Conservation (phyloP, 2,888 invertebrate genomes). For the Drosophila ustulata region DNA sequence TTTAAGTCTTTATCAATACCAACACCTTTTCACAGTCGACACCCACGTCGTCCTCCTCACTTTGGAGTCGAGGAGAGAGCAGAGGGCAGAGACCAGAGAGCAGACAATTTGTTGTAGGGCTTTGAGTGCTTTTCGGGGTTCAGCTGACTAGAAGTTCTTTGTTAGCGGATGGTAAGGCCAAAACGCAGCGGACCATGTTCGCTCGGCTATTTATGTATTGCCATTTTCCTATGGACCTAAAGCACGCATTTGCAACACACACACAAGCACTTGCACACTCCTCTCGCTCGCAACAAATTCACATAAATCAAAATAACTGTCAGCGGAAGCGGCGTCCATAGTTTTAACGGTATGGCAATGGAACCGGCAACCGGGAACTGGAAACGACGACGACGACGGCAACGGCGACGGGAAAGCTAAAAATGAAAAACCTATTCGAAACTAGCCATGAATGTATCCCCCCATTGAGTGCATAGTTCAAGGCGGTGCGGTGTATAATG, state of each 20-base stretch:
- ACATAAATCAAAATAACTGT: constrained; percentile 81
- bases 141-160: constrained; percentile 58
- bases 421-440: constrained; percentile 33
- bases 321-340: constrained; percentile 80
- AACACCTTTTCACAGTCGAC: constrained; percentile 62
- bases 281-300: constrained; percentile 54
- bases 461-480: constrained; percentile 31
- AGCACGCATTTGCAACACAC: constrained; percentile 58
- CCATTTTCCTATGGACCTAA: constrained; percentile 64
- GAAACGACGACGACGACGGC: constrained; percentile 1
- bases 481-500: constrained; percentile 60
- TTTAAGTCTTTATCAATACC: constrained; percentile 51
- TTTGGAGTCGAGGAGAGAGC: background rate
- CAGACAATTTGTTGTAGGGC: constrained; percentile 65
- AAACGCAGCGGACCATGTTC: constrained; percentile 31
- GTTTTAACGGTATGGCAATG: constrained; percentile 59
- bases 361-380: constrained; percentile 14
- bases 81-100: constrained; percentile 10
- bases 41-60: no score
- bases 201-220: constrained; percentile 72
- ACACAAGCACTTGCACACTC: constrained; percentile 8
- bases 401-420: constrained; percentile 7
- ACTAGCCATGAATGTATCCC: constrained; percentile 48
- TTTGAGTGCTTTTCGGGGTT: constrained; percentile 77
- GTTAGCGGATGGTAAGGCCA: constrained; percentile 45